These are phyloP conservation scores for Athalia circularis DNA, from an alignment of 2,888 invertebrate genomes.

Conservation along the genomic window DNA sequence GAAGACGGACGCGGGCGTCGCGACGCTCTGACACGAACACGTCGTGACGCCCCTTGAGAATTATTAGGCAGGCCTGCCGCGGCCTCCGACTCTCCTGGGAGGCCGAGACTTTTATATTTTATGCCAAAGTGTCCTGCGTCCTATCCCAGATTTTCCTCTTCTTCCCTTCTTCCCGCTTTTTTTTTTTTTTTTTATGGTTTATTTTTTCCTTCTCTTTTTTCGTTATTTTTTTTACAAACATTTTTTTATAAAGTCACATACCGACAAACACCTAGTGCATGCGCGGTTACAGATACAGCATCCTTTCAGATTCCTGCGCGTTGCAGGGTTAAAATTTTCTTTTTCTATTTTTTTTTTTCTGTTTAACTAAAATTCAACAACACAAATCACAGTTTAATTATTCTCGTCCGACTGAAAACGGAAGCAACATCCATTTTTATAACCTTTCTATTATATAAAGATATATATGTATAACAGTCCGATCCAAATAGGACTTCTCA, in stretches of 20 bases:
- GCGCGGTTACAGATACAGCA: not conserved
- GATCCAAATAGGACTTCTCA: too few relatives aligned
- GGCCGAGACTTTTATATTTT: slow-evolving; percentile 45
- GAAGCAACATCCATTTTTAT: too few relatives aligned
- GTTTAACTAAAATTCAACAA: too few relatives aligned
- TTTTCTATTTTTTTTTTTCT: too few relatives aligned
- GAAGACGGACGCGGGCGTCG: slow-evolving; percentile 69
- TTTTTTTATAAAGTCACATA: not conserved
- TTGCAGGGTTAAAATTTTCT: slow-evolving; percentile 10
- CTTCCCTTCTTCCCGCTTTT: not conserved
- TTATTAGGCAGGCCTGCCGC: slow-evolving; percentile 69
- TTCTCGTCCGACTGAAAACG: too few relatives aligned
- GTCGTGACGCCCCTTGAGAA: slow-evolving; percentile 66
- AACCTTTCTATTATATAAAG: too few relatives aligned
- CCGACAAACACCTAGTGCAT: not conserved
- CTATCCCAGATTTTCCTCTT: slow-evolving; percentile 31
- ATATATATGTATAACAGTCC: too few relatives aligned
- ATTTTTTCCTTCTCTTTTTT: not conserved
- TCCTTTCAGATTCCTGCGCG: slow-evolving; percentile 7
- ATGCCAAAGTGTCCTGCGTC: slow-evolving; percentile 48
- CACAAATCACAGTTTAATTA: too few relatives aligned
- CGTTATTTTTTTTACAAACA: not conserved
- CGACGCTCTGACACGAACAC: slow-evolving; percentile 70
- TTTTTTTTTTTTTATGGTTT: not conserved
- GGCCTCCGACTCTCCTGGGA: slow-evolving; percentile 46